A percentile compares a stretch with the other conserved stretches of the same genome.
phyloP scores from a whole-genome alignment of 1,140 invertebrate genomes.

The Hyposmocoma kahamanoa region DNA sequence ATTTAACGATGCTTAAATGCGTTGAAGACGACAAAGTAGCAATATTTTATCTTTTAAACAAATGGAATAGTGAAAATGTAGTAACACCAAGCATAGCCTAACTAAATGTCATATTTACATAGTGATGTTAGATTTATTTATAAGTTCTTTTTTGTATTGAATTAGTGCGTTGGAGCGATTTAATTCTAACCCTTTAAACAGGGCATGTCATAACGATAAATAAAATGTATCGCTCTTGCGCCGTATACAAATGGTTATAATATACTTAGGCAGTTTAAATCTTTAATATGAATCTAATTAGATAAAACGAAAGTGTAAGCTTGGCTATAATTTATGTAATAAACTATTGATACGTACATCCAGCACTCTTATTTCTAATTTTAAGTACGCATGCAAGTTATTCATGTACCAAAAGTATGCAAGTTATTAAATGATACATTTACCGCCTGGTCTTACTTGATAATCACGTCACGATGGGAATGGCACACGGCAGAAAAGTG shows the following conservation, averaged over 20 bases:
- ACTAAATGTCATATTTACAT: conserved; percentile 60
- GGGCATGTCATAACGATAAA: no score
- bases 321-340: conserved; percentile 73
- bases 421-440: conserved; percentile 7
- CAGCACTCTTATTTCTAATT: no score
- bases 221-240: no score
- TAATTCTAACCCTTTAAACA: no score
- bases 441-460: no score
- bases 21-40: not conserved
- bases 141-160: conserved; percentile 2
- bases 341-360: conserved; percentile 66
- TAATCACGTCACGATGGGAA: no score
- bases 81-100: conserved; percentile 69
- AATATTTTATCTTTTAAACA: conserved; percentile 23
- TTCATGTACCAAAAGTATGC: no score
- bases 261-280: conserved; percentile 58
- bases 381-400: no score
- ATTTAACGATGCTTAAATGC: not conserved
- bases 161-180: no score
- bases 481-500: no score
- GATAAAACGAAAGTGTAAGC: conserved; percentile 64
- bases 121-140: conserved; percentile 67
- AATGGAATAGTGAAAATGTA: conserved; percentile 54
- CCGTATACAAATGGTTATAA: conserved; percentile 48
- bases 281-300: conserved; percentile 54